Conservation (phyloP, 2,797 vertebrate genomes). For the Microcaecilia unicolor region DNA sequence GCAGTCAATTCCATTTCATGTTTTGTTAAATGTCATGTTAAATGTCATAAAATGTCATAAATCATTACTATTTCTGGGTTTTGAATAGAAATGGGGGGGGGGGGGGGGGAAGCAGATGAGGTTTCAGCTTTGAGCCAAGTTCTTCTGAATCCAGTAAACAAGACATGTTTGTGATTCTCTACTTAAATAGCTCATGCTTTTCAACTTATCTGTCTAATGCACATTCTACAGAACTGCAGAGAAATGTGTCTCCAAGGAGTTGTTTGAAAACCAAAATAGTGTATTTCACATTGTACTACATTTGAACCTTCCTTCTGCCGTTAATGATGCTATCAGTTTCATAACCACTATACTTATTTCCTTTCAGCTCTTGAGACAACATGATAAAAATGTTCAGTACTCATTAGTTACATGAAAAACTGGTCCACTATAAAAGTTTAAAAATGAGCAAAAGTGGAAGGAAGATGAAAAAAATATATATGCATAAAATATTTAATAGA, state of each 20-base stretch:
- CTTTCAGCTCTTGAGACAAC: too few species aligned
- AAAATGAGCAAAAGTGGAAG: too few species aligned
- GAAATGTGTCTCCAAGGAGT: not conserved
- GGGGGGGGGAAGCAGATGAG: constrained; percentile 1
- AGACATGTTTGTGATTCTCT: not conserved
- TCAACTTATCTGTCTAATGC: not conserved
- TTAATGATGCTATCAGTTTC: too few species aligned
- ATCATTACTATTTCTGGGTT: constrained; percentile 4
- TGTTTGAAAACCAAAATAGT: too few species aligned
- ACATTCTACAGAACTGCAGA: not conserved
- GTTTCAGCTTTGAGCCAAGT: not conserved
- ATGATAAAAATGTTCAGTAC: too few species aligned
- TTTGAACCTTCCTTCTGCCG: too few species aligned
- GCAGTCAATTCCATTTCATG: not conserved
- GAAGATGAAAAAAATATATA: too few species aligned
- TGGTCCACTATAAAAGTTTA: too few species aligned
- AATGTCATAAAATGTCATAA: constrained; percentile 26
- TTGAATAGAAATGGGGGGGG: constrained; percentile 1
- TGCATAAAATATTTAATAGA: too few species aligned
- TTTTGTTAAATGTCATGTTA: constrained; percentile 15
- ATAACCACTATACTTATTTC: too few species aligned
- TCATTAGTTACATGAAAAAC: too few species aligned
- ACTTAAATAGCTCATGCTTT: not conserved
- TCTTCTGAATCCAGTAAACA: not conserved
- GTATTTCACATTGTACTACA: too few species aligned